Evolutionary conservation across 2,888 invertebrate genomes (phyloP), one percentile per base, ranked within the genome.

Genomic region (Cephus rjabovi): DNA sequence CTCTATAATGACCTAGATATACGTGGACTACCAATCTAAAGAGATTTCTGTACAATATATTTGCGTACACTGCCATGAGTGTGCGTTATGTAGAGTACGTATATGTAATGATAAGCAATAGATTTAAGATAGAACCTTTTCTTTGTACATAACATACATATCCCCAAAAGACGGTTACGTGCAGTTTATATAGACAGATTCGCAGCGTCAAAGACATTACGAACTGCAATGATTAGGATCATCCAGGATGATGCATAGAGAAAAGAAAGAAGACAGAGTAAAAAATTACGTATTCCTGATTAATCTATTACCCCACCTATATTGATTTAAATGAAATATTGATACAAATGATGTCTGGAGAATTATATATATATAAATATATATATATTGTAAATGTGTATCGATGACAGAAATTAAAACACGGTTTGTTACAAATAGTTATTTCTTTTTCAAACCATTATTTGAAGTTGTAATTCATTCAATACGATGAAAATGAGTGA

Each of bases 351-450:
- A 86, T 87, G 86, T 85, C 84, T 85, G 84, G 87, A 87, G 86
- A 85, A 82, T 77, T 83, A 87, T 82, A 85, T 85, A 84, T 84
- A 86, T 83, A 83, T 84, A 84, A 85, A 79, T 80, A 77, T 78
- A 75, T 90, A 89, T 90, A 90, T 90, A 90, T 90, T 90, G 90
- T 90, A 91, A 90, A 91, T 91, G 90, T 88, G 87, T 91, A 91
- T 88, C 87, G 84, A 90, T 87, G 86, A 90, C 87, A 88, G 86
- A 87, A 87, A 91, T 90, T 91, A 89, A 91, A 91, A 87, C 87
- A 89, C 88, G 87, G 88, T 91, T 91, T 91, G 91, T 91, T 91
- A 91, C 89, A 87, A 89, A 87, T 23, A 56, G 23, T 23, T 56
- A 23, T 56, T 56, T 23, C 56, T 3, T 23, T 56, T 23, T 9